phyloP scores from a whole-genome alignment of 1,140 invertebrate genomes.

The Laupala kohalensis region DNA sequence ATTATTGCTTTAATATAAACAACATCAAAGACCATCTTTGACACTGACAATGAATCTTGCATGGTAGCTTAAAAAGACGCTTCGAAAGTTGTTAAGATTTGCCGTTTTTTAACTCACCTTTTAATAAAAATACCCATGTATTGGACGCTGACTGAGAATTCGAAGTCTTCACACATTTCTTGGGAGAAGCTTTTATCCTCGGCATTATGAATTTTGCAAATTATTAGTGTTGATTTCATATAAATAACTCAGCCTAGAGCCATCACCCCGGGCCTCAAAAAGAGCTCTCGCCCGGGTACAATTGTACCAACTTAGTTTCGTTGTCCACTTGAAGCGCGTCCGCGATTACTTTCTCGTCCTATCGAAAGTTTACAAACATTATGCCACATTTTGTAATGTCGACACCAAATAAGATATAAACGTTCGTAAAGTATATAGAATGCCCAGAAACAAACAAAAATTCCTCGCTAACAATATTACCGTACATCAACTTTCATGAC shows the following conservation, averaged over 20 bases:
- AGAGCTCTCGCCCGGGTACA: conserved; percentile 6
- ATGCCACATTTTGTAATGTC: too few relatives aligned
- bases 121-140: conserved; percentile 49
- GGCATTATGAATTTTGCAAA: conserved; percentile 27
- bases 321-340: not conserved
- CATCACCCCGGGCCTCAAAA: conserved; percentile 3
- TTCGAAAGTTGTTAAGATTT: not conserved
- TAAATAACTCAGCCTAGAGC: not conserved
- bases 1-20: not conserved
- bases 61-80: conserved; percentile 4
- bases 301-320: not conserved
- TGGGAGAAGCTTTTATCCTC: conserved; percentile 37
- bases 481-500: not conserved
- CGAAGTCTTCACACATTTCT: conserved; percentile 37
- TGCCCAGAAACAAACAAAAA: too few relatives aligned
- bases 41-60: conserved; percentile 11
- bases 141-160: conserved; percentile 27
- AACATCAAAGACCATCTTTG: conserved; percentile 4
- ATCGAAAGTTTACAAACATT: too few relatives aligned
- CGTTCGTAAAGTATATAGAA: too few relatives aligned
- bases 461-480: too few relatives aligned
- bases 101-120: conserved; percentile 34
- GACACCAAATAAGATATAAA: too few relatives aligned
- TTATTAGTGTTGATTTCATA: not conserved
- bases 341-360: too few relatives aligned